These are phyloP conservation scores for Meloidogyne floridensis DNA, from an alignment of 1,140 invertebrate genomes.

Conservation along the genomic window DNA sequence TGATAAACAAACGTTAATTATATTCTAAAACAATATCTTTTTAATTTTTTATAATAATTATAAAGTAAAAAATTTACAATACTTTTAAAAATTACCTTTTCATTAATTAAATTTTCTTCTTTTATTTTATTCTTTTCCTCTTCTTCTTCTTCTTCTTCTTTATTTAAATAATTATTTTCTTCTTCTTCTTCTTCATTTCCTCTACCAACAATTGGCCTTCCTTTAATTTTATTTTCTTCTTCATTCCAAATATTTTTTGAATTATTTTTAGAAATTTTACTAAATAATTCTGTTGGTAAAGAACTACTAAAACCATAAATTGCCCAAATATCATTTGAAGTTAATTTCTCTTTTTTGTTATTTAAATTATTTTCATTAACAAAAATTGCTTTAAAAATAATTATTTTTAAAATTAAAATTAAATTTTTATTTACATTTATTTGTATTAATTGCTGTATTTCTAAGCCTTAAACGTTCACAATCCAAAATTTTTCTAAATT, in stretches of 20 bases:
- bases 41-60: too few species aligned
- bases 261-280: constrained; percentile 11
- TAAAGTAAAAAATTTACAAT: too few species aligned
- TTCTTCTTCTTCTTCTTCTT: neutral
- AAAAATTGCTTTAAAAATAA: constrained; percentile 16
- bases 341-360: constrained; percentile 12
- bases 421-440: neutral
- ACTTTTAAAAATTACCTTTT: too few species aligned
- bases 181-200: neutral
- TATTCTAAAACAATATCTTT: too few species aligned
- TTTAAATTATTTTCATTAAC: neutral
- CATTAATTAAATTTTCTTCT: neutral
- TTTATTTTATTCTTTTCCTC: neutral
- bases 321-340: constrained; percentile 60
- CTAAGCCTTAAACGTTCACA: constrained; percentile 56
- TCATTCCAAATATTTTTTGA: constrained; percentile 17
- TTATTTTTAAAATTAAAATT: constrained; percentile 24
- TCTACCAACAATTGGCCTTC: constrained; percentile 1
- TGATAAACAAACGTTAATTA: too few species aligned
- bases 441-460: constrained; percentile 27
- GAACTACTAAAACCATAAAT: constrained; percentile 60
- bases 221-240: constrained; percentile 13
- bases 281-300: constrained; percentile 59
- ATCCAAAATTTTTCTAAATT: constrained; percentile 56
- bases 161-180: neutral